Evolutionary conservation across 1,140 invertebrate species (phyloP), one percentile per base, ranked within the genome.

Genomic region (Drosophila nannoptera): DNA sequence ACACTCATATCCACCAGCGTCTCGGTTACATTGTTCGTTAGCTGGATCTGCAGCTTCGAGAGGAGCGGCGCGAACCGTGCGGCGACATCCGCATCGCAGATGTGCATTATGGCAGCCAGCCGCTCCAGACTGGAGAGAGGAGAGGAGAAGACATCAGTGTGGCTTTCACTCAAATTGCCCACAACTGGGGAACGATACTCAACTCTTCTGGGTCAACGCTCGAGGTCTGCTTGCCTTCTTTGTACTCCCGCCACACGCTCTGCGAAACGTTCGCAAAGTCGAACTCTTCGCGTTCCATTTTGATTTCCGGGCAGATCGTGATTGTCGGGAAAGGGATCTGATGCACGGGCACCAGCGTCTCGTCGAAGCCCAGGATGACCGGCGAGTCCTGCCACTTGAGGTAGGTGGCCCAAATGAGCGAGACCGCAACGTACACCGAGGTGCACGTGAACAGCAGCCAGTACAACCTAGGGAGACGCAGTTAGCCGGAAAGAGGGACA

Each of bases 231-330:
- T 43, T 71, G 32, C 61, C 73, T 2, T 67, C 33, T 7, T 73
- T 54, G 49, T 61, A 75, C 22, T 82, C 69, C 6, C 75, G 55
- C 83, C 75, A 82, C 11, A 88, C 73, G n/a, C 45, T 31, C 1
- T 69, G 54, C 0, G 86, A 92, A 31, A 91, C 78, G 45, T 91
- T 86, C 0, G 91, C 91, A 72, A 91, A 92, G 77, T 93, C 92
- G 55, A 92, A 93, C 16, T 88, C 69, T 2, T 89, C 90, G 54
- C 90, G 90, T 49, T 90, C 90, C 61, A 91, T 90, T 86, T 93
- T 92, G n/a, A 91, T 92, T 84, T 92, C 92, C n/a, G 91, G 91
- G 71, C 92, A 93, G 7, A 93, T 90, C 5, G 92, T 93, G 3
- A 93, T 90, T 0, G 92, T 92, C 8, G 92, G 92, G 75, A 92